These are phyloP conservation scores for Invenusta paracnida DNA, from an alignment of 2,888 invertebrate genomes.

Conservation along the genomic window DNA sequence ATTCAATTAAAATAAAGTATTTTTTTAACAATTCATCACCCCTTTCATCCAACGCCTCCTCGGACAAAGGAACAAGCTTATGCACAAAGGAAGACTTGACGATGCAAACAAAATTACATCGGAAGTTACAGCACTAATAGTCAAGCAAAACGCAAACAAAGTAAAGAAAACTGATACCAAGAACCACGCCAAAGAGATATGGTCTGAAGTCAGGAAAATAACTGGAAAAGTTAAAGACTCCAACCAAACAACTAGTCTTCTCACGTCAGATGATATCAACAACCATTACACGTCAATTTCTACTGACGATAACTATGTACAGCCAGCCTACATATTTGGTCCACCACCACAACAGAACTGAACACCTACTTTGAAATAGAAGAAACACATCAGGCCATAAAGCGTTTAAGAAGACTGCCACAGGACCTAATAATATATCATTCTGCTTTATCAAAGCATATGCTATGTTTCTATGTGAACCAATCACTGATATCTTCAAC, in stretches of 20 bases:
- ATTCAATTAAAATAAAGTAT: no score
- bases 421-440: constrained; percentile 7
- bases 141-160: not conserved
- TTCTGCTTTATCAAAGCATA: constrained; percentile 8
- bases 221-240: no score
- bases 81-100: not conserved
- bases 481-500: constrained; percentile 15
- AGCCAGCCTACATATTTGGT: constrained; percentile 5
- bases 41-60: not conserved
- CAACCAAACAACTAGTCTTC: not conserved
- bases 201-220: no score
- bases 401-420: constrained; percentile 1
- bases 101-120: not conserved
- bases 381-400: constrained; percentile 6
- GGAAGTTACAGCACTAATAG: not conserved
- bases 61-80: not conserved
- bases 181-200: not conserved
- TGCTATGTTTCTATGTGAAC: constrained; percentile 18
- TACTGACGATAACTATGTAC: not conserved
- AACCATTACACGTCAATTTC: not conserved
- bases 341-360: constrained; percentile 25
- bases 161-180: not conserved
- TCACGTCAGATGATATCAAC: not conserved
- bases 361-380: constrained; percentile 22
- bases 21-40: no score